These are phyloP conservation scores for Microtus californicus DNA, from an alignment of 2,797 vertebrate genomes.

Conservation along the genomic window DNA sequence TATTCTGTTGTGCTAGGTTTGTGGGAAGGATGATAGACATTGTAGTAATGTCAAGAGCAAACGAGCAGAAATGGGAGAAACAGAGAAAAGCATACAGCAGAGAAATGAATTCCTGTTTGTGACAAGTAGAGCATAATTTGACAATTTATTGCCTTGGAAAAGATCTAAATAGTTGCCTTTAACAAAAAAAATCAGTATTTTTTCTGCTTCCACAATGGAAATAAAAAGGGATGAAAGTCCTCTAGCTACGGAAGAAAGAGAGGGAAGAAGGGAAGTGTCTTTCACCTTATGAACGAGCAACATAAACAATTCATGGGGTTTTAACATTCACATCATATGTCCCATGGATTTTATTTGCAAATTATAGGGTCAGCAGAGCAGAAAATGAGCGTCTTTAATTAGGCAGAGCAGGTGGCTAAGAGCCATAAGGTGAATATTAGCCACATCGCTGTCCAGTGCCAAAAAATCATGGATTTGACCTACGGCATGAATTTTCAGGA, in stretches of 20 bases:
- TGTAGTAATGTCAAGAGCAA: background rate
- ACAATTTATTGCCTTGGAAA: background rate
- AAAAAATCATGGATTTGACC: conserved; percentile 80
- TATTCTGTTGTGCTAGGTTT: background rate
- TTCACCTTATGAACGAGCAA: background rate
- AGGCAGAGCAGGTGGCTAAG: conserved; percentile 84
- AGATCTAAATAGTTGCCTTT: background rate
- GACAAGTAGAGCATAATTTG: background rate
- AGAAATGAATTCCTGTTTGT: background rate
- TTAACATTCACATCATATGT: conserved; percentile 70
- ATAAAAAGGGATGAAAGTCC: background rate
- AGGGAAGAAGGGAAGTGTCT: background rate
- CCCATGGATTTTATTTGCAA: conserved; percentile 50
- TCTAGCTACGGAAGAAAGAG: background rate
- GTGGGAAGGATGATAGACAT: background rate
- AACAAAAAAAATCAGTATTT: background rate
- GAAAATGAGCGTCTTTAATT: conserved; percentile 84
- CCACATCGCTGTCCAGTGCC: background rate
- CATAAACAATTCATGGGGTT: background rate
- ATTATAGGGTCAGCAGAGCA: conserved; percentile 81
- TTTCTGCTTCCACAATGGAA: background rate
- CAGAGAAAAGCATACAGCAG: background rate
- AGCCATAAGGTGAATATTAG: conserved; percentile 48
- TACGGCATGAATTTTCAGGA: conserved; percentile 79
- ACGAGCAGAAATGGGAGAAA: background rate